Base-by-base conservation (phyloP, 2,888 invertebrate genomes). In the Oeneis ivallda region DNA sequence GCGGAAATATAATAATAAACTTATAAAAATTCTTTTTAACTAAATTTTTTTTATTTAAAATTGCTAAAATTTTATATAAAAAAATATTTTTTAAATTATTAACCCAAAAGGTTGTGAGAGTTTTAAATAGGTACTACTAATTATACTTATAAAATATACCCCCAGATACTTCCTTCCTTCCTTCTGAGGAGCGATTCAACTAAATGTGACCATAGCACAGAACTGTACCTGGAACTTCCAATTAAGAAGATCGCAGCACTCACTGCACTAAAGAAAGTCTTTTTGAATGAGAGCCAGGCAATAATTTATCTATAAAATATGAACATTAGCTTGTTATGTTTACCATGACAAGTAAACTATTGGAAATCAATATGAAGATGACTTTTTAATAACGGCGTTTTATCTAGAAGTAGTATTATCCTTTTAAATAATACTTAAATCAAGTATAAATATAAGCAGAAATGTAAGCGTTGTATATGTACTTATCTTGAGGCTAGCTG, bases 331-430 rank as follows among this genome's bases (percentile, higher is more conserved):
- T 56, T 41, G 26, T n/a, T n/a, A n/a, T n/a, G n/a, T n/a, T n/a
- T 9, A 34, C 45, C 19, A 9, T 3, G 49, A 11, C 11, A 49
- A 3, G 11, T 49, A 19, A 19, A 17, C 19, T 49, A 10, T n/a
- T n/a, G 8, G 15, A 57, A 43, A 57, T 2, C 2, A 43, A 19
- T n/a, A n/a, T 2, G 17, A 45, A 58, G 43, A 58, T 58, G 41
- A 8, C n/a, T 56, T 58, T 45, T 58, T 43, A 43, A 58, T 58
- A 15, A 15, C 32, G 10, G 45, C 11, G 9, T n/a, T 32, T 45
- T 58, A 45, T 58, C 58, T 43, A 56, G 39, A 56, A 39, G 11
- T 9, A 56, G 41, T 17, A 39, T 56, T 41, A 39, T 39, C 10
- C 39, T 53, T 53, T 53, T 26, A 39, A 56, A 17, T 19, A 39